These are phyloP conservation scores for Galemys pyrenaicus DNA, from an alignment of 2,113 vertebrate genomes.

Conservation along the genomic window DNA sequence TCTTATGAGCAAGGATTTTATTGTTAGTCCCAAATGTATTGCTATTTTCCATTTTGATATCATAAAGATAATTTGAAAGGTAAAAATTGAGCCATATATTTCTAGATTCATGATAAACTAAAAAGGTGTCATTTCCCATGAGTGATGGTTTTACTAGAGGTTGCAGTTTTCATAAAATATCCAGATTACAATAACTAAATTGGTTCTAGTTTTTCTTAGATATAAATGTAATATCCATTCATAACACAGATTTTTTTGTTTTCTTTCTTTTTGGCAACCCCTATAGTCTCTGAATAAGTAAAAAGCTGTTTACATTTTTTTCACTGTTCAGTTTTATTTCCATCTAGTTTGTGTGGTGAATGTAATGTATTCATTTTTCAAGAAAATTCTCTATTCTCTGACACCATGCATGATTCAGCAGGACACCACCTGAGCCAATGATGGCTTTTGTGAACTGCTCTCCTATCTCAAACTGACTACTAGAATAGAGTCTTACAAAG, in stretches of 20 bases:
- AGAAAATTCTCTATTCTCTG: slow-evolving; percentile 65
- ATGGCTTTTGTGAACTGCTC: slow-evolving; percentile 52
- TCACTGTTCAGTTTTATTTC: slow-evolving; percentile 68
- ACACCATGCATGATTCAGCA: slow-evolving; percentile 64
- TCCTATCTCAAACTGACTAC: neutral
- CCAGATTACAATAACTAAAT: slow-evolving; percentile 52
- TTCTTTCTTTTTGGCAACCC: slow-evolving; percentile 35
- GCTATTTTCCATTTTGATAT: slow-evolving; percentile 54
- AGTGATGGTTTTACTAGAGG: slow-evolving; percentile 13
- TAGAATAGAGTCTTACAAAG: slow-evolving; percentile 31
- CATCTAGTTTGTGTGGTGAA: slow-evolving; percentile 68
- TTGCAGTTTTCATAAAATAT: slow-evolving; percentile 62
- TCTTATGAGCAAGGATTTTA: slow-evolving; percentile 49
- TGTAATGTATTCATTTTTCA: slow-evolving; percentile 73
- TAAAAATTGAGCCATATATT: neutral
- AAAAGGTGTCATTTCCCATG: slow-evolving; percentile 30
- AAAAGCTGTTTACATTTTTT: slow-evolving; percentile 70
- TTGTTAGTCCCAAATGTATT: slow-evolving; percentile 42
- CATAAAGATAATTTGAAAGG: slow-evolving; percentile 41
- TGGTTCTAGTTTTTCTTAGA: neutral
- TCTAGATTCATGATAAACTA: slow-evolving; percentile 46
- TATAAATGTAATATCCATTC: slow-evolving; percentile 38
- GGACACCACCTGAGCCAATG: slow-evolving; percentile 28
- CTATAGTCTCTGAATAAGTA: slow-evolving; percentile 70
- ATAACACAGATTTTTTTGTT: slow-evolving; percentile 41